Conservation (phyloP, 1,140 invertebrate species). For the Geopemphigus sp. region DNA sequence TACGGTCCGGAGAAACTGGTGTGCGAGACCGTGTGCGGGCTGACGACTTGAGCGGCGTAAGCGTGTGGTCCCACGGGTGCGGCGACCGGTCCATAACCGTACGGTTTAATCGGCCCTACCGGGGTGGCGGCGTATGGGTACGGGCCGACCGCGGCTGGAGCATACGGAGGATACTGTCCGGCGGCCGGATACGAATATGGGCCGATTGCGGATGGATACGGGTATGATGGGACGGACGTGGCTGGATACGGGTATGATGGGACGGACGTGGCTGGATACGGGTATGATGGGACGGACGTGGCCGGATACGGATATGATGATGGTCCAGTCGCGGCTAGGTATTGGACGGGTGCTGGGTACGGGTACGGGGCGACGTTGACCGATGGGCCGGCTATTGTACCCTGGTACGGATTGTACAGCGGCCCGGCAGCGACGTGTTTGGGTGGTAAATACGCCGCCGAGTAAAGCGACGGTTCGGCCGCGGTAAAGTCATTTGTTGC, state of each 20-base stretch:
- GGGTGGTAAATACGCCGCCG: neutral
- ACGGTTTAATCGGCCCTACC: neutral
- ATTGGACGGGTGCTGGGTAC: neutral
- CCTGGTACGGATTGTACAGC: slow-evolving; percentile 45
- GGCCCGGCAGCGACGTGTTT: slow-evolving; percentile 52
- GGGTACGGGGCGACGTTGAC: slow-evolving; percentile 54
- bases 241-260: too few relatives aligned
- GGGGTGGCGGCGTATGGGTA: slow-evolving; percentile 52
- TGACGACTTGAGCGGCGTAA: neutral
- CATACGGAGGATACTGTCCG: slow-evolving; percentile 44
- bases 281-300: too few relatives aligned
- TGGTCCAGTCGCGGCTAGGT: slow-evolving; percentile 50
- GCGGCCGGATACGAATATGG: slow-evolving; percentile 41
- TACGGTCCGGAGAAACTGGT: slow-evolving; percentile 33
- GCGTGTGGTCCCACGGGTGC: slow-evolving; percentile 51
- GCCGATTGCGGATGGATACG: slow-evolving; percentile 35
- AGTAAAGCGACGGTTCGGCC: slow-evolving; percentile 51
- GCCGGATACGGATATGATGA: slow-evolving; percentile 44
- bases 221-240: too few relatives aligned
- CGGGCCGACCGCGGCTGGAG: slow-evolving; percentile 51
- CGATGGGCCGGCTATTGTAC: slow-evolving; percentile 53
- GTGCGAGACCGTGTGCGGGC: neutral
- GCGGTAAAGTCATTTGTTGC: neutral
- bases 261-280: too few relatives aligned
- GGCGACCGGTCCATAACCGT: slow-evolving; percentile 52